Conservation (phyloP, 2,113 vertebrate genomes). For the Pagrus major region DNA sequence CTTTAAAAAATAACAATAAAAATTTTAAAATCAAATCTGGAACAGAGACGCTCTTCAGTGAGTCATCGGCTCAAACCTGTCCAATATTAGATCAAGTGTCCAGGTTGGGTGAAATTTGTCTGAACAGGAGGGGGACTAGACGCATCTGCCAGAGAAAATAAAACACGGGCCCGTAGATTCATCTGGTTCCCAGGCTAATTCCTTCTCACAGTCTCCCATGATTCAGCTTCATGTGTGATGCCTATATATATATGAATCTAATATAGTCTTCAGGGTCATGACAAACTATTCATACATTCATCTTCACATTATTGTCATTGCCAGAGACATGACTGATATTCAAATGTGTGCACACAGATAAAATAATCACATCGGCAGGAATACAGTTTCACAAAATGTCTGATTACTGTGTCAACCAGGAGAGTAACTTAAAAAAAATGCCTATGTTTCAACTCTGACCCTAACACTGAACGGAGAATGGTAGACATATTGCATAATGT, state of each 20-base stretch:
- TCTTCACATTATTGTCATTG: not conserved
- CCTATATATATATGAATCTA: not conserved
- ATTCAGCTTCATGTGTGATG: not conserved
- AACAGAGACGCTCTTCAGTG: no score
- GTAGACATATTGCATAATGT: constrained; percentile 24
- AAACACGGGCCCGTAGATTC: no score
- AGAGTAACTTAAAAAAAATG: constrained; percentile 9
- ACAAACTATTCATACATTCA: not conserved
- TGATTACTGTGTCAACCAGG: not conserved
- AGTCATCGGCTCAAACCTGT: no score
- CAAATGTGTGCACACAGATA: constrained; percentile 7
- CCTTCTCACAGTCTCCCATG: not conserved
- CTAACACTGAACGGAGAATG: constrained; percentile 8
- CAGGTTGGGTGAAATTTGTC: no score
- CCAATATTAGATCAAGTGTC: no score
- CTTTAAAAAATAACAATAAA: no score
- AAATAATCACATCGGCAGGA: constrained; percentile 2
- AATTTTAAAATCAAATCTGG: no score
- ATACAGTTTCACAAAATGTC: not conserved
- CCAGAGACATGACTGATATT: not conserved
- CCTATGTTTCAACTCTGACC: constrained; percentile 49
- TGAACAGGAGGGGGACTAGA: no score
- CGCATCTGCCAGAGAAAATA: no score
- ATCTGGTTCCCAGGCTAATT: no score
- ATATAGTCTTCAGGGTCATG: not conserved